Conservation (phyloP, 1,140 invertebrate species). For the Halotydeus destructor region DNA sequence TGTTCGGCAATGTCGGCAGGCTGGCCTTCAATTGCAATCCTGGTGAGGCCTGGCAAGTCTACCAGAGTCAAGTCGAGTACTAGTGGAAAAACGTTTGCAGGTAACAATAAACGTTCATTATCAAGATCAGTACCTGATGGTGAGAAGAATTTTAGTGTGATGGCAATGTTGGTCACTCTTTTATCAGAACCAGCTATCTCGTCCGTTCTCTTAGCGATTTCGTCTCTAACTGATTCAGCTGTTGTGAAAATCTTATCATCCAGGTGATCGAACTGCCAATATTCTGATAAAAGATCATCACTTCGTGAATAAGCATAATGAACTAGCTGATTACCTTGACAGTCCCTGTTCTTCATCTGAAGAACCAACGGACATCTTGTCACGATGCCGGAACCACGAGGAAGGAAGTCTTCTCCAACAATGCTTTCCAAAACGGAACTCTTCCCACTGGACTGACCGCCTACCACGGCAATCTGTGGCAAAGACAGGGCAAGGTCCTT, state of each 20-base stretch:
- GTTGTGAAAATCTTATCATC: slow-evolving; percentile 91
- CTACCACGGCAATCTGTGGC: slow-evolving; percentile 97
- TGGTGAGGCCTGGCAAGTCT: slow-evolving; percentile 93
- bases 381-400: slow-evolving; percentile 87
- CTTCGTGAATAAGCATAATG: too few relatives aligned
- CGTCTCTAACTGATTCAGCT: slow-evolving; percentile 70
- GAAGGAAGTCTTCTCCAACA: slow-evolving; percentile 92
- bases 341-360: slow-evolving; percentile 53
- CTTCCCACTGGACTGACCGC: slow-evolving; percentile 95
- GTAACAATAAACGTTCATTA: too few relatives aligned
- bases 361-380: slow-evolving; percentile 86
- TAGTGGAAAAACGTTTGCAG: slow-evolving; percentile 72
- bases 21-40: slow-evolving; percentile 40
- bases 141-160: slow-evolving; percentile 93
- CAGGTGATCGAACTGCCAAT: slow-evolving; percentile 92
- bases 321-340: too few relatives aligned
- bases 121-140: slow-evolving; percentile 91
- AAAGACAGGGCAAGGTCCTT: slow-evolving; percentile 77
- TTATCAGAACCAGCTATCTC: slow-evolving; percentile 87
- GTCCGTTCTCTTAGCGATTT: slow-evolving; percentile 96
- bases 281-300: too few relatives aligned
- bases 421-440: slow-evolving; percentile 98
- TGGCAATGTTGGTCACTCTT: slow-evolving; percentile 94
- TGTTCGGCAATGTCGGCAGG: slow-evolving; percentile 35
- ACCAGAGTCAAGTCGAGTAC: slow-evolving; percentile 93